Percentiles rank a stretch among this genome's conserved stretches.
Evolutionary conservation across 2,797 vertebrate genomes (phyloP).

Genomic region (Prionace glauca): DNA sequence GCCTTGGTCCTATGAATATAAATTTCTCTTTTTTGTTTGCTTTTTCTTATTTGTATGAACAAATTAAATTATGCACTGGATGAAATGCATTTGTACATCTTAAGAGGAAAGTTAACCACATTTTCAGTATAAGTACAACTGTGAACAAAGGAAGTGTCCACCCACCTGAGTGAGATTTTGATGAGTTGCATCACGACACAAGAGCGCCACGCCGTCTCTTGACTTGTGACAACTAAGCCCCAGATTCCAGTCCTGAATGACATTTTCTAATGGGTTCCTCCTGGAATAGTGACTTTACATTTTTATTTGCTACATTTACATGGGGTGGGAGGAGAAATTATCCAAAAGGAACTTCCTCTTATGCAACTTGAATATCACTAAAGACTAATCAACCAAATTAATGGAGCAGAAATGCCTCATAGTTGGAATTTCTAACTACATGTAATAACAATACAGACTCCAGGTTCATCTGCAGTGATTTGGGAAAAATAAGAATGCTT

Average conservation of each 20-base stretch:
- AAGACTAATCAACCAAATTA: not conserved
- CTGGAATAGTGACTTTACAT: not conserved
- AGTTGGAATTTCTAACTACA: not conserved
- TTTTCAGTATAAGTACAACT: not conserved
- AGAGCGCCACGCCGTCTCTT: not conserved
- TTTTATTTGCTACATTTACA: not conserved
- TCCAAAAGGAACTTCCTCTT: not conserved
- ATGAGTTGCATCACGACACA: not conserved
- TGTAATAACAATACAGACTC: not conserved
- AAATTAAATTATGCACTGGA: not conserved
- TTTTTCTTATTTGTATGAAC: not conserved
- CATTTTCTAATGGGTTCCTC: not conserved
- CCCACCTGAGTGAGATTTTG: not conserved
- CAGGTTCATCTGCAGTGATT: not conserved
- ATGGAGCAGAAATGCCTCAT: not conserved
- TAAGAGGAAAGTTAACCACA: not conserved
- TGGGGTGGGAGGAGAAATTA: not conserved
- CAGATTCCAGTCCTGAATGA: not conserved
- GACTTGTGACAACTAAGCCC: not conserved
- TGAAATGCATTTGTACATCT: not conserved
- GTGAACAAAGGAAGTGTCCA: not conserved
- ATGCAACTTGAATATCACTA: not conserved
- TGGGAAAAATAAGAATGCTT: not conserved
- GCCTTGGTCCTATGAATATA: not conserved
- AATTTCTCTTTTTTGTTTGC: constrained; percentile 3